These are phyloP conservation scores for Ctenopoma kingsleyae DNA, from an alignment of 2,797 vertebrate species.

Conservation along the genomic window DNA sequence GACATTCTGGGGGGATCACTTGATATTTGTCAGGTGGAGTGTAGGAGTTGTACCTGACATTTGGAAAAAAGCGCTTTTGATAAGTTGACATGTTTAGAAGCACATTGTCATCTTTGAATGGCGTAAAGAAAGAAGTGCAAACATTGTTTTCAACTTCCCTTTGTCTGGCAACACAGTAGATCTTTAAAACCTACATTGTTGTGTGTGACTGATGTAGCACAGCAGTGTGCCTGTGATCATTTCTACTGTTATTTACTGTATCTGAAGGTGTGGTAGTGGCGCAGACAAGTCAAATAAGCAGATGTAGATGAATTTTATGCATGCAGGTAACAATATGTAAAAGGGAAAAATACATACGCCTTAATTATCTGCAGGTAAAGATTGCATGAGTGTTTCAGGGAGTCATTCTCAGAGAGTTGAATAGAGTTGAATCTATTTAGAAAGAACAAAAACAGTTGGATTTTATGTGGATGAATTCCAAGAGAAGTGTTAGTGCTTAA, in stretches of 20 bases:
- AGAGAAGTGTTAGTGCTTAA: constrained; percentile 32
- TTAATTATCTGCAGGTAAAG: constrained; percentile 62
- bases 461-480: constrained; percentile 45
- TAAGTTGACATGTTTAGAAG: constrained; percentile 42
- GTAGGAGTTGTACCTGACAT: constrained; percentile 44
- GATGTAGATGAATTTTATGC: constrained; percentile 60
- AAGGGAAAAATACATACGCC: constrained; percentile 69
- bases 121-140: constrained; percentile 62
- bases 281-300: constrained; percentile 47
- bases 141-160: constrained; percentile 43
- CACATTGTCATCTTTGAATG: constrained; percentile 54
- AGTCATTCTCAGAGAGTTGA: constrained; percentile 48
- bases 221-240: constrained; percentile 44
- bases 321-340: constrained; percentile 69
- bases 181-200: constrained; percentile 45
- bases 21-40: constrained; percentile 53
- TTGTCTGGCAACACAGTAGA: constrained; percentile 44
- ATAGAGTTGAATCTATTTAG: constrained; percentile 41
- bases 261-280: constrained; percentile 49
- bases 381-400: constrained; percentile 56
- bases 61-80: constrained; percentile 43
- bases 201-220: constrained; percentile 46
- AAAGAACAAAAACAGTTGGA: constrained; percentile 41
- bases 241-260: constrained; percentile 64
- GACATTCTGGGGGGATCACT: constrained; percentile 59